phyloP scores from a whole-genome alignment of 1,140 invertebrate species.

The Lucilia cuprina region DNA sequence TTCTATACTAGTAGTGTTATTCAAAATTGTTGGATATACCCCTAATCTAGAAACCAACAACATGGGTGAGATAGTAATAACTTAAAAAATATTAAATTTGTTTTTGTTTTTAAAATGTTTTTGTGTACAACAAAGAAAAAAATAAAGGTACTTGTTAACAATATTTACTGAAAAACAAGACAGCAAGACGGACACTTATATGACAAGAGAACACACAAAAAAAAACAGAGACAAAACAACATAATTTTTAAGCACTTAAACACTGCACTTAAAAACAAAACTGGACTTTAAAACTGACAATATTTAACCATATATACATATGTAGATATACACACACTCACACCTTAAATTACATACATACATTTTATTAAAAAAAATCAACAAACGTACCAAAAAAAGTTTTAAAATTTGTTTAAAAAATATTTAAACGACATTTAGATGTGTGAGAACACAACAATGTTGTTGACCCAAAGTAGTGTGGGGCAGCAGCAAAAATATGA shows the following conservation, averaged over 20 bases:
- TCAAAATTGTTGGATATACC: not conserved
- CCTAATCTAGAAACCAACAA: not conserved
- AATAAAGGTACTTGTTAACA: conserved; percentile 28
- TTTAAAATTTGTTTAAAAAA: conserved; percentile 1
- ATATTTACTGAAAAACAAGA: conserved; percentile 30
- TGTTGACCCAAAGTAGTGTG: conserved; percentile 18
- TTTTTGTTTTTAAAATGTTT: not conserved
- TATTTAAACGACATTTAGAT: conserved; percentile 4
- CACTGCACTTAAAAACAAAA: conserved; percentile 29
- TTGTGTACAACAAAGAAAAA: conserved; percentile 12
- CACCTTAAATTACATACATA: not conserved
- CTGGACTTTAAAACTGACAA: conserved; percentile 12
- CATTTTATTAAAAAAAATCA: conserved; percentile 11
- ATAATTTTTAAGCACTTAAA: conserved; percentile 32
- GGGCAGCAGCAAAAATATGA: not conserved
- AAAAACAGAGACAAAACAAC: conserved; percentile 18
- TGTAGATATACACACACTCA: no score
- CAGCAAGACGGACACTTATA: not conserved
- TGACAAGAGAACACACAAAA: not conserved
- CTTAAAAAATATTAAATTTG: conserved; percentile 1
- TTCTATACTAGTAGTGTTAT: not conserved
- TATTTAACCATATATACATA: no score
- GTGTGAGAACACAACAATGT: conserved; percentile 32
- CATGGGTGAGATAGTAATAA: conserved; percentile 10
- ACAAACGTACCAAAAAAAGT: conserved; percentile 11